Evolutionary conservation across 2,888 invertebrate species (phyloP).

Genomic region (Timema podura): DNA sequence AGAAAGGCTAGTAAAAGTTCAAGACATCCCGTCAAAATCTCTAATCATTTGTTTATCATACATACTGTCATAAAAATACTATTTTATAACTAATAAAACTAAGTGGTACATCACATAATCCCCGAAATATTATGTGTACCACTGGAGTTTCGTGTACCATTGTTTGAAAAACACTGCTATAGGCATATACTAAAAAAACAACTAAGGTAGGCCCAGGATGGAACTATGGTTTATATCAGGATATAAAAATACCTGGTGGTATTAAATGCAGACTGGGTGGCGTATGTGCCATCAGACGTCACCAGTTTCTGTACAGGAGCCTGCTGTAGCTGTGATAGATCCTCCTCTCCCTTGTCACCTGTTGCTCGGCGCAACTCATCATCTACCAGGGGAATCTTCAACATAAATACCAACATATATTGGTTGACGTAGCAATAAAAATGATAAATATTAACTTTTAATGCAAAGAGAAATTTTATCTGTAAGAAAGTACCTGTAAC

Average conservation of each 20-base stretch:
- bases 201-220: too few species aligned
- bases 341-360: constrained; percentile 62
- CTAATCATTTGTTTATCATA: too few species aligned
- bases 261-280: constrained; percentile 95
- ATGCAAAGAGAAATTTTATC: background rate
- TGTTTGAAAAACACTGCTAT: too few species aligned
- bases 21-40: too few species aligned
- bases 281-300: constrained; percentile 99
- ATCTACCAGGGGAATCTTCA: constrained; percentile 55
- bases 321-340: constrained; percentile 38
- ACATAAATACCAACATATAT: background rate
- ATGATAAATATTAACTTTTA: background rate
- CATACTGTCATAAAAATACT: too few species aligned
- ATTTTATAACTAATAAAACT: too few species aligned
- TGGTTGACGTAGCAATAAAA: background rate
- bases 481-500: background rate
- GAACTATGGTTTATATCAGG: too few species aligned
- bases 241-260: constrained; percentile 55
- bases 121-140: too few species aligned
- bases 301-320: constrained; percentile 64
- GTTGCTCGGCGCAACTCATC: constrained; percentile 62
- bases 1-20: too few species aligned
- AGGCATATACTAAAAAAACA: too few species aligned
- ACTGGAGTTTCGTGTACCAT: too few species aligned
- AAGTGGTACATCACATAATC: too few species aligned